Percentiles rank a stretch among this genome's conserved stretches.
These are phyloP conservation scores for Monodelphis domestica DNA, from an alignment of 2,797 vertebrate species.

Conservation along the genomic window DNA sequence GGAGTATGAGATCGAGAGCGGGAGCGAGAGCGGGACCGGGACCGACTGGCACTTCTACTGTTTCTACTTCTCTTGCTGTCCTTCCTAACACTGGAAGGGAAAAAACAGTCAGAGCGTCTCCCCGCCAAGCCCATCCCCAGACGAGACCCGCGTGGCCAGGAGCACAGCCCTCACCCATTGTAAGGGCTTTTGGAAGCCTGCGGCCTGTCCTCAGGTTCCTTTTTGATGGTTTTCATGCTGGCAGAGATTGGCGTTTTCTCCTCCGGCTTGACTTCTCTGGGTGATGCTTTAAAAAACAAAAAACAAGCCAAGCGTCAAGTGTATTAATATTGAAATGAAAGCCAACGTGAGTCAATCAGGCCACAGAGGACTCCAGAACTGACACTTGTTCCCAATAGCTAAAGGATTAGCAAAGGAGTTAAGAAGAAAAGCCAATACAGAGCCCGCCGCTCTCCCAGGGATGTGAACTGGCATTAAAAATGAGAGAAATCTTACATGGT, in stretches of 20 bases:
- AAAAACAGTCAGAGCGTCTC: neutral
- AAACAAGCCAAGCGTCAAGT: slow-evolving; percentile 18
- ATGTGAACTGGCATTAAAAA: slow-evolving; percentile 13
- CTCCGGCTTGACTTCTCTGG: slow-evolving; percentile 92
- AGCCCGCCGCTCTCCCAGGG: neutral
- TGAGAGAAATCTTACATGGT: slow-evolving; percentile 88
- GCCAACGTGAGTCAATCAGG: neutral
- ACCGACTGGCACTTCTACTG: slow-evolving; percentile 93
- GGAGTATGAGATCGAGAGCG: slow-evolving; percentile 93
- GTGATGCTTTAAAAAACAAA: slow-evolving; percentile 87
- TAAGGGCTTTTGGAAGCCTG: slow-evolving; percentile 96
- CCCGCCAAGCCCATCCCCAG: neutral
- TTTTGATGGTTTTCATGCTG: slow-evolving; percentile 91
- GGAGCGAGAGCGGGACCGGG: slow-evolving; percentile 93
- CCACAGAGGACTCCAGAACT: neutral
- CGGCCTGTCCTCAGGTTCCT: slow-evolving; percentile 93
- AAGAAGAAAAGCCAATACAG: neutral
- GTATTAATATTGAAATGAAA: neutral
- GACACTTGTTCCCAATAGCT: neutral
- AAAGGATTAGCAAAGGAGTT: neutral
- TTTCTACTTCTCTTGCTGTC: slow-evolving; percentile 95
- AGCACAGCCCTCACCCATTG: slow-evolving; percentile 90
- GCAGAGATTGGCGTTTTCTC: slow-evolving; percentile 93
- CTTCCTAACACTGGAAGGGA: slow-evolving; percentile 90
- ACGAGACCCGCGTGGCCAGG: too few relatives aligned